Percentiles rank a stretch among this genome's conserved stretches.
Conservation (phyloP, 2,113 vertebrate species). For the Progne subis region DNA sequence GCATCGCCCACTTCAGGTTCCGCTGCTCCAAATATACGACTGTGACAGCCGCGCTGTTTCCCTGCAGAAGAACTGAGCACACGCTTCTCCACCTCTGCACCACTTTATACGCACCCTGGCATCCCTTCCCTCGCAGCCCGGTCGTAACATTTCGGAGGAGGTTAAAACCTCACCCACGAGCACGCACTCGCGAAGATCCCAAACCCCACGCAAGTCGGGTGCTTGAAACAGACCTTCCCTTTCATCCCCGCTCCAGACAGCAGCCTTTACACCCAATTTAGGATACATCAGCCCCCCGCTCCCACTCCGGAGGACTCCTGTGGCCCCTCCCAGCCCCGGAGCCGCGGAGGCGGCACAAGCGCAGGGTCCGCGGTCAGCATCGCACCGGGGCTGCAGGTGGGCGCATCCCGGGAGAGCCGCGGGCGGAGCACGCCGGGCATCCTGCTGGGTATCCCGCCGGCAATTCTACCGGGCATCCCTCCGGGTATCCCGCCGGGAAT, state of each 20-base stretch:
- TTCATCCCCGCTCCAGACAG: too few relatives aligned
- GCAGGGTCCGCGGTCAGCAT: not conserved
- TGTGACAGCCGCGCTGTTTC: not conserved
- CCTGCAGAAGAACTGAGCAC: not conserved
- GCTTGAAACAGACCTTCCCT: not conserved
- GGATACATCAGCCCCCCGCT: not conserved
- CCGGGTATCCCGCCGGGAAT: not conserved
- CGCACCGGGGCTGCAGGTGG: not conserved
- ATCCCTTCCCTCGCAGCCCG: not conserved
- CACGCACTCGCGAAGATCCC: not conserved
- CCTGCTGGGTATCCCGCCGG: not conserved
- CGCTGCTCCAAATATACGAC: fast-evolving
- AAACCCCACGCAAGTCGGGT: not conserved
- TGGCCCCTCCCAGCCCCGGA: not conserved
- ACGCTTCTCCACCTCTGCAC: not conserved
- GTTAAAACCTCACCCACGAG: fast-evolving
- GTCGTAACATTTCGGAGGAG: not conserved
- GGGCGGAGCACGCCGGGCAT: not conserved
- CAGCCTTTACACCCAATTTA: not conserved
- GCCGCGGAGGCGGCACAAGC: not conserved
- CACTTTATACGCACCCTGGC: not conserved
- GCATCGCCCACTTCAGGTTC: not conserved
- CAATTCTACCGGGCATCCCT: too few relatives aligned
- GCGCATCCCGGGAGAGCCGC: not conserved
- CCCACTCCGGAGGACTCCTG: not conserved